Evolutionary conservation across 2,888 invertebrate species (phyloP), one percentile per base, ranked within the genome.

Genomic region (Phyto melanocephala): DNA sequence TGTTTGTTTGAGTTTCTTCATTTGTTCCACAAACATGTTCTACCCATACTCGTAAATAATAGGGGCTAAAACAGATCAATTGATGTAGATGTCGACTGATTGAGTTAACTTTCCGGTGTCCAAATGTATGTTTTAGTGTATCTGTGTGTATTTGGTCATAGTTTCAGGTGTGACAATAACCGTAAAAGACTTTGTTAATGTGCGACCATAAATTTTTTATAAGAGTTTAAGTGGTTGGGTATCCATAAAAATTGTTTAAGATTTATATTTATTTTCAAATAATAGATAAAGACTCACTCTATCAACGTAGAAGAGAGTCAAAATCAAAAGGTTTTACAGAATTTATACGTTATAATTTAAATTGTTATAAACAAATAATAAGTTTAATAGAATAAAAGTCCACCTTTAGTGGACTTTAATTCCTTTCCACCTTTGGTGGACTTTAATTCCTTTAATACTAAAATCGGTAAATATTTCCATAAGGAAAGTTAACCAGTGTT

Each of bases 81-180:
- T 75, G 75, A 65, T 67, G 47, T 40, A 58, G 28, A 47, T 20
- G 37, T 1, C 17, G 47, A 42, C 77, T 77, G 80, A 77, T 83
- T 77, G 80, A 79, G 80, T 80, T 45, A 63, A 56, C 50, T 72
- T 45, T 74, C 42, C 65, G 40, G 15, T 81, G 45, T 76, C 15
- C 40, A 58, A 68, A 24, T 70, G 22, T 68, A 24, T 76, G 24
- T 75, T 28, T 56, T 22, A 11, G n/a, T 84, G 10, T 68, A 13
- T 13, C n/a, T 67, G 17, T 75, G 15, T 56, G 8, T 63, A 28
- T n/a, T 45, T 40, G 37, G 8, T 11, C 35, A 75, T 71, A 71
- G 84, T 75, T 85, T 83, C 85, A 86, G 86, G 86, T 86, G 86
- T 86, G 85, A 86, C 86, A 86, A 86, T 86, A 86, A 86, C 81